A percentile compares a stretch with the other conserved stretches of the same genome.
These are phyloP conservation scores for Pogonophryne albipinna DNA, from an alignment of 2,797 vertebrate genomes.

Conservation along the genomic window DNA sequence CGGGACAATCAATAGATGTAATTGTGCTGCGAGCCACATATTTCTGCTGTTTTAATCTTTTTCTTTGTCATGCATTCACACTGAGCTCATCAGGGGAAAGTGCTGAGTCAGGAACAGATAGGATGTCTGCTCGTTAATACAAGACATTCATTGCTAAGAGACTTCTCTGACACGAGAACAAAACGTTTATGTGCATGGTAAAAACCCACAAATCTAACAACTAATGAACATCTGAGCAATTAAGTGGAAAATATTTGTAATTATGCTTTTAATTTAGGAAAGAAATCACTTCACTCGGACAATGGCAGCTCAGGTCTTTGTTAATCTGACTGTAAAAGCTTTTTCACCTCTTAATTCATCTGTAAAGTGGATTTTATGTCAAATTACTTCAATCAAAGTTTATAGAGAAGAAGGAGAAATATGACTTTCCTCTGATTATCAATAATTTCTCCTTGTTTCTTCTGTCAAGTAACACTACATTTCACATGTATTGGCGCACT, in stretches of 20 bases:
- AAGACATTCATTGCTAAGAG: conserved; percentile 32
- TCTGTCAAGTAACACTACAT: too few species aligned
- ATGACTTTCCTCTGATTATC: not conserved
- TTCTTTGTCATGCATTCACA: conserved; percentile 37
- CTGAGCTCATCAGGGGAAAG: conserved; percentile 41
- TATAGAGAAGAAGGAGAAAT: too few species aligned
- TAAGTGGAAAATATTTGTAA: conserved; percentile 21
- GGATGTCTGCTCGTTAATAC: conserved; percentile 26
- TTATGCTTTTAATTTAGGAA: conserved; percentile 19
- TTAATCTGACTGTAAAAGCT: not conserved
- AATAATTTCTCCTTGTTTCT: not conserved
- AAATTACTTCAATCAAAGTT: not conserved
- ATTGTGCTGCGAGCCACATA: conserved; percentile 62
- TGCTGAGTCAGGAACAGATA: conserved; percentile 47
- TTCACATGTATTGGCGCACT: not conserved
- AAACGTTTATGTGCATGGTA: conserved; percentile 25
- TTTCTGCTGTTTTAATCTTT: conserved; percentile 64
- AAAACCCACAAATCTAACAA: conserved; percentile 15
- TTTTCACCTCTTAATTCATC: not conserved
- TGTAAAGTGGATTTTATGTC: not conserved
- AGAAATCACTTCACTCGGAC: conserved; percentile 8
- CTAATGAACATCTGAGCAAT: conserved; percentile 7
- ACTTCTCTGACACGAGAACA: conserved; percentile 20
- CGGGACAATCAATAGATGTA: conserved; percentile 68
- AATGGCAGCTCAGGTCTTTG: not conserved